phyloP scores from a whole-genome alignment of 2,113 vertebrate genomes.

The Uria lomvia region DNA sequence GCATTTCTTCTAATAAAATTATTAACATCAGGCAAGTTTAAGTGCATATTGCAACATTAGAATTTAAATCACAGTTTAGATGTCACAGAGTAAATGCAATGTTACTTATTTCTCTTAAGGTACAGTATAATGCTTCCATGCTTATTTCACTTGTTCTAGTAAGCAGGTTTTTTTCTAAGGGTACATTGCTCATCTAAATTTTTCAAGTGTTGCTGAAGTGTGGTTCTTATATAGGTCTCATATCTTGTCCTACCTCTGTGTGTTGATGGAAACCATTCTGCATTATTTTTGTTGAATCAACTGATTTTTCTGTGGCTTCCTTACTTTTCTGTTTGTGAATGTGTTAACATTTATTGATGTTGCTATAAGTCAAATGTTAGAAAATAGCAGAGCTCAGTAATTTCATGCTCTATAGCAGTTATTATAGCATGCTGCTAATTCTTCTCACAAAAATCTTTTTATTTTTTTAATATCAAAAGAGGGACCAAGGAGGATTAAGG shows the following conservation, averaged over 20 bases:
- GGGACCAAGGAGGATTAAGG: slow-evolving; percentile 90
- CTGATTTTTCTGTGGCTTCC: not conserved
- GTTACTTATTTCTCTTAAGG: not conserved
- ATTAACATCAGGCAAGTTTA: not conserved
- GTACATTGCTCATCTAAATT: not conserved
- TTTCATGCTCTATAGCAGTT: not conserved
- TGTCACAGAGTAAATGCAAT: not conserved
- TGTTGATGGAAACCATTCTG: not conserved
- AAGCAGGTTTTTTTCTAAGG: not conserved
- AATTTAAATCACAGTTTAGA: not conserved
- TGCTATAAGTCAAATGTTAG: not conserved
- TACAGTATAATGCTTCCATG: not conserved
- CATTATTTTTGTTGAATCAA: not conserved
- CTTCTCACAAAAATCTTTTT: not conserved
- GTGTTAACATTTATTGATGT: not conserved
- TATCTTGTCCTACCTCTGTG: not conserved
- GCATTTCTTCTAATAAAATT: not conserved
- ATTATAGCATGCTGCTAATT: not conserved
- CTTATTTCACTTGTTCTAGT: not conserved
- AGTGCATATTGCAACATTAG: not conserved
- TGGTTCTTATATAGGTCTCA: not conserved
- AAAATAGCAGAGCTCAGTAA: not conserved
- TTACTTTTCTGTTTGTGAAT: not conserved
- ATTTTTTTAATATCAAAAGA: slow-evolving; percentile 66
- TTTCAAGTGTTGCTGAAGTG: not conserved